Evolutionary conservation across 2,113 vertebrate genomes (phyloP), one percentile per base, ranked within the genome.

Genomic region (Bufo gargarizans): DNA sequence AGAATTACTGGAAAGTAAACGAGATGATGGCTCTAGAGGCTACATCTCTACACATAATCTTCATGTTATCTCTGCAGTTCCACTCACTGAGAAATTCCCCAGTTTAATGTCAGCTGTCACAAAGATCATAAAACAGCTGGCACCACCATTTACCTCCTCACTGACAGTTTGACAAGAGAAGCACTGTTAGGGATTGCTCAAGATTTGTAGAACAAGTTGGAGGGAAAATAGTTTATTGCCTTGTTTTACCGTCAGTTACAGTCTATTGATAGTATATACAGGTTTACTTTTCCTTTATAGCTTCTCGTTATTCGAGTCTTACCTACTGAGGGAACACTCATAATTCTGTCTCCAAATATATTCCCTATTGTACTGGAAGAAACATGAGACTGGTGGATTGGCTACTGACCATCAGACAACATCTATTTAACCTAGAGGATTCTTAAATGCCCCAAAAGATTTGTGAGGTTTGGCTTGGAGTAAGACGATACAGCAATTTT

Each of bases 61-160:
- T 84, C 61, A 58, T 67, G 74, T 67, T 89, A 89, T 84, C 81
- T 84, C 13, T 69, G 43, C 71, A 67, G 81, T 77, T 83, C 45
- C 84, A 82, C 61, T 78, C 74, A 45, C 22, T 9, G 74, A 77
- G 81, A 88, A 78, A 63, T 49, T 63, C 82, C 22, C 33, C 72
- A 55, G 72, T 77, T 84, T 84, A 78, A 67, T 78, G 87, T 78
- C 82, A 89, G 59, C 58, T 74, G 87, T 78, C 87, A 89, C 82
- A 84, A 5, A 77, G 82, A 77, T 89, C 58, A 89, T 84, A 84
- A 84, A 89, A 65, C 81, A 84, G 74, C 56, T 69, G 72, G 49
- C 71, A 56, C 72, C 20, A 50, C 53, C 47, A 78, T 78, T 72
- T 63, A 55, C 56, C 43, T 11, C 45, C 19, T 81, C 77, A 78